A percentile compares a stretch with the other conserved stretches of the same genome.
phyloP scores from a whole-genome alignment of 2,113 vertebrate genomes.

The Mirounga angustirostris region DNA sequence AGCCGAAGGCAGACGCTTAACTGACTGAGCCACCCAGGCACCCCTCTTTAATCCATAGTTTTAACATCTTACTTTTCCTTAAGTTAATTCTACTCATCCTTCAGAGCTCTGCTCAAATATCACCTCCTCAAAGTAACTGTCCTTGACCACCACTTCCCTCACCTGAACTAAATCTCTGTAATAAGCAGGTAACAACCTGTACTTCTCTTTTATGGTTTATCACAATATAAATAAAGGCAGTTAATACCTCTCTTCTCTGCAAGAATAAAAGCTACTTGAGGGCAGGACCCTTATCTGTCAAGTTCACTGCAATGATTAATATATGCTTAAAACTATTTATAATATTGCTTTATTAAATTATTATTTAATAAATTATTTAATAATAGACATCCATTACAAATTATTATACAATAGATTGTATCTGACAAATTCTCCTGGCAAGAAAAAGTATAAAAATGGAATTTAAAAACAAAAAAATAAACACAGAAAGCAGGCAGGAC shows the following conservation, averaged over 20 bases:
- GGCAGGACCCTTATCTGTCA: not conserved
- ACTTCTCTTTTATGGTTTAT: not conserved
- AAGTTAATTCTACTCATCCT: slow-evolving; percentile 32
- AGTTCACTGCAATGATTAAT: slow-evolving; percentile 12
- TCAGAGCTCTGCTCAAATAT: slow-evolving; percentile 4
- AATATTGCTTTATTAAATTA: slow-evolving; percentile 21
- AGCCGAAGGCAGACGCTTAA: no score
- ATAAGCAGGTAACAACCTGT: not conserved
- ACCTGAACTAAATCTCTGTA: slow-evolving; percentile 26
- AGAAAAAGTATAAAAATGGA: slow-evolving; percentile 36
- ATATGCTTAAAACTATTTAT: slow-evolving; percentile 17
- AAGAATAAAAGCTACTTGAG: slow-evolving; percentile 30
- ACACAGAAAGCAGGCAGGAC: not conserved
- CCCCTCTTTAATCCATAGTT: not conserved
- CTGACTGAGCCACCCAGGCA: no score
- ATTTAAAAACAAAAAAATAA: not conserved
- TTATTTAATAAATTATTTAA: not conserved
- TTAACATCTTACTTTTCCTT: not conserved
- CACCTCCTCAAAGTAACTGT: not conserved
- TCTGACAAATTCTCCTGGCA: slow-evolving; percentile 15
- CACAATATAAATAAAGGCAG: slow-evolving; percentile 30
- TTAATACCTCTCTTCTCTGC: not conserved
- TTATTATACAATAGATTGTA: not conserved
- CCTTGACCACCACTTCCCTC: not conserved
- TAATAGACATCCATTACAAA: not conserved